Evolutionary conservation across 2,113 vertebrate species (phyloP).

Genomic region (Grus americana): DNA sequence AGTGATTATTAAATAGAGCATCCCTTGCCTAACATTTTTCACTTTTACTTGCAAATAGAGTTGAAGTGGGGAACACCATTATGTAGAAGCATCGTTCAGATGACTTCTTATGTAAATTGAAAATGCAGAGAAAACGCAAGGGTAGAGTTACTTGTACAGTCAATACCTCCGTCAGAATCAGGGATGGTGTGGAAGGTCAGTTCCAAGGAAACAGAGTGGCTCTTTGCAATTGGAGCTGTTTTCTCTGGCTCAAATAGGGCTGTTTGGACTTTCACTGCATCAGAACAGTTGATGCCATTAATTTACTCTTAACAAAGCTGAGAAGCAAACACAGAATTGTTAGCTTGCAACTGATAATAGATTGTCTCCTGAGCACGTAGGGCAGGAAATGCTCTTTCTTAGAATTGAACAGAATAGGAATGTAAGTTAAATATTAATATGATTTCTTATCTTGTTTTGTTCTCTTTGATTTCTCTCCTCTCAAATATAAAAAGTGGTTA

Average conservation of each 20-base stretch:
- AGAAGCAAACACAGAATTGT: neutral
- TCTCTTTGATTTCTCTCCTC: neutral
- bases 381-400: neutral
- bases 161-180: neutral
- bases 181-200: slow-evolving; percentile 19
- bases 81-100: neutral
- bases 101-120: neutral
- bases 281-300: slow-evolving; percentile 5
- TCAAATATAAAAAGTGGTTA: neutral
- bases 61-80: neutral
- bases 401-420: neutral
- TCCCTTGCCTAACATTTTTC: neutral
- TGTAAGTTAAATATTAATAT: neutral
- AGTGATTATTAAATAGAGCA: neutral
- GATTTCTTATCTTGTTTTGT: neutral
- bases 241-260: neutral
- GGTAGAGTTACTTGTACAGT: neutral
- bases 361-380: neutral
- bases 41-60: neutral
- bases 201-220: slow-evolving; percentile 24
- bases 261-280: neutral
- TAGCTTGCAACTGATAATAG: neutral
- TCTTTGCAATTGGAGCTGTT: slow-evolving; percentile 13
- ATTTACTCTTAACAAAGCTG: slow-evolving; percentile 28
- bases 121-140: neutral